Base-by-base conservation (phyloP, 1,140 invertebrate genomes). In the Drosophila quadrilineata region DNA sequence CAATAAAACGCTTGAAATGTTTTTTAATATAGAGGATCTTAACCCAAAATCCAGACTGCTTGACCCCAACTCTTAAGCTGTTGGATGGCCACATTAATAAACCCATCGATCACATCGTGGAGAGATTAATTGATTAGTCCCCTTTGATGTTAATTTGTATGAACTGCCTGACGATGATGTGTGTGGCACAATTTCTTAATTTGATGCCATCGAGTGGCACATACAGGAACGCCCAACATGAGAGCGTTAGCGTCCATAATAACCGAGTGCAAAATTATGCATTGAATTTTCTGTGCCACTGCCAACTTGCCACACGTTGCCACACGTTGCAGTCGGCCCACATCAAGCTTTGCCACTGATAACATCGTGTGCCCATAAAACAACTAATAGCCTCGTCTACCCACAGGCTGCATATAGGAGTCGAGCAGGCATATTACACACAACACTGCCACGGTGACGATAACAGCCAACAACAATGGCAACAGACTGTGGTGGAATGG, bases 231-330 rank as follows among this genome's bases (percentile, higher is more conserved):
- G 9, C 10, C 12, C 12, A 9, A 12, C 21, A 24, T 10, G 14
- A 35, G 45, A n/a, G 43, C 63, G 56, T 46, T 46, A 38, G 50
- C 46, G 43, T 41, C 69, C 77, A 85, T 84, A 77, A 84, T 85
- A 84, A 84, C 85, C 77, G 79, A 85, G 77, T 84, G 77, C 79
- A 84, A 85, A 84, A 84, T 84, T 84, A 84, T 84, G 77, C 77
- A 84, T 84, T 84, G 77, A 74, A 84, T 64, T 71, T 58, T 29
- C 65, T 53, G 14, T 29, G 40, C 40, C n/a, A 4, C 9, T 26
- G 16, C 43, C 31, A 17, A n/a, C n/a, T n/a, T n/a, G n/a, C n/a
- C n/a, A 40, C 36, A 9, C 8, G 17, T 3, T 1, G 58, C 28
- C n/a, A 19, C 56, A 66, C 49, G n/a, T n/a, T n/a, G n/a, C n/a